Base-by-base conservation (phyloP, 2,113 vertebrate species). In the Antennarius striatus region DNA sequence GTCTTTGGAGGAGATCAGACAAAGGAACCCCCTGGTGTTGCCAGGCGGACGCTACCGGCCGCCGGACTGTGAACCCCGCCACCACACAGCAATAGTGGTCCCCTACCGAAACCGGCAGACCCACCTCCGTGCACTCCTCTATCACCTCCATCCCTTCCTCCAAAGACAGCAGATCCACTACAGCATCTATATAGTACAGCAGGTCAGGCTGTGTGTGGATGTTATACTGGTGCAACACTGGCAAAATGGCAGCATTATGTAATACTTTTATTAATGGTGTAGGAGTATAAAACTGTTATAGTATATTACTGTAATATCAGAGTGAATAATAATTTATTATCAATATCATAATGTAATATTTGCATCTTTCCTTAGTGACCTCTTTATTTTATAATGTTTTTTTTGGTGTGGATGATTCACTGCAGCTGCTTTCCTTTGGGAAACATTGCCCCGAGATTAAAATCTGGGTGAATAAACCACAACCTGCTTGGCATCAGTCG, bases 91-190 rank as follows among this genome's bases (percentile, higher is more conserved):
- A 6, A 83, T 98, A 65, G 95, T 98, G 64, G 91, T 98, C 22
- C 97, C 97, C 0, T 95, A 97, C 80, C 94, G 97, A n/a, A 96
- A 96, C 89, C 90, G 97, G 3, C 95, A 95, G 86, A 90, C 86
- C 0, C 97, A 99, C 88, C 94, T 99, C 22, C 93, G 94, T 0
- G 88, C 96, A 50, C 92, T 99, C n/a, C 96, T 99, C 10, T 98
- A 98, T 84, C 94, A 98, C 89, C 92, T 99, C 70, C 97, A 98
- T 79, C 96, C 97, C 3, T 97, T 98, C 80, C 91, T 98, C 63
- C 97, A 98, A 83, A 93, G 97, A 51, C 97, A 99, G 85, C 96
- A 98, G 91, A 94, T 99, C 5, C 96, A 96, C 22, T 98, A 98
- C 4, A 94, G 94, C 83, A 96, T 98, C 88, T 98, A 98, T 5